Conservation (phyloP, 2,113 vertebrate species). For the Ptilorrhoa leucosticta region DNA sequence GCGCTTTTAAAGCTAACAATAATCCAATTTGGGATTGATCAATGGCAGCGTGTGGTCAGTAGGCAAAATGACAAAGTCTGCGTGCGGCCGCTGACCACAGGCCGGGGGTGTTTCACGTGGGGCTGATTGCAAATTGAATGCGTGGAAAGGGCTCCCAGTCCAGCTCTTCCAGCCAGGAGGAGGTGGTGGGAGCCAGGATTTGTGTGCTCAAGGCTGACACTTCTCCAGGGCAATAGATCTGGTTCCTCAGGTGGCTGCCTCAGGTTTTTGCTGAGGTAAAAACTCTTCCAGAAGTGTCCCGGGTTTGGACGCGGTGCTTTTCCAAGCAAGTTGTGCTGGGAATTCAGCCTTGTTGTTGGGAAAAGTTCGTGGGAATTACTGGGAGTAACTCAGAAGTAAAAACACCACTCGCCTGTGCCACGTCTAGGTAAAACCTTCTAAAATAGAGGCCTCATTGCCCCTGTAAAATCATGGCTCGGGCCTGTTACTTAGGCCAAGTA, state of each 20-base stretch:
- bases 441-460: no score
- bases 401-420: accelerated
- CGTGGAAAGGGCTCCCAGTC: not conserved
- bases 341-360: not conserved
- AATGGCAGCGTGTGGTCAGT: conserved; percentile 78
- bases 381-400: not conserved
- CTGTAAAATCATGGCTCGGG: no score
- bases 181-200: not conserved
- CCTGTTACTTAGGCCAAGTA: no score
- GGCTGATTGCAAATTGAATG: conserved; percentile 18
- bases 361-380: not conserved
- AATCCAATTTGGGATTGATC: conserved; percentile 87
- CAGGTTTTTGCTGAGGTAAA: not conserved
- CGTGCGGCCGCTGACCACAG: conserved; percentile 70
- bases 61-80: conserved; percentile 79
- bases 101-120: not conserved
- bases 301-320: not conserved
- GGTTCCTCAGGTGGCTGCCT: not conserved
- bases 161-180: not conserved
- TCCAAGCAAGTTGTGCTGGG: not conserved
- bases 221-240: not conserved
- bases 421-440: no score
- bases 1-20: conserved; percentile 85
- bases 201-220: not conserved
- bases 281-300: no score